A percentile compares a stretch with the other conserved stretches of the same genome.
These are phyloP conservation scores for Cirrhinus mrigala DNA, from an alignment of 2,797 vertebrate genomes.

Conservation along the genomic window DNA sequence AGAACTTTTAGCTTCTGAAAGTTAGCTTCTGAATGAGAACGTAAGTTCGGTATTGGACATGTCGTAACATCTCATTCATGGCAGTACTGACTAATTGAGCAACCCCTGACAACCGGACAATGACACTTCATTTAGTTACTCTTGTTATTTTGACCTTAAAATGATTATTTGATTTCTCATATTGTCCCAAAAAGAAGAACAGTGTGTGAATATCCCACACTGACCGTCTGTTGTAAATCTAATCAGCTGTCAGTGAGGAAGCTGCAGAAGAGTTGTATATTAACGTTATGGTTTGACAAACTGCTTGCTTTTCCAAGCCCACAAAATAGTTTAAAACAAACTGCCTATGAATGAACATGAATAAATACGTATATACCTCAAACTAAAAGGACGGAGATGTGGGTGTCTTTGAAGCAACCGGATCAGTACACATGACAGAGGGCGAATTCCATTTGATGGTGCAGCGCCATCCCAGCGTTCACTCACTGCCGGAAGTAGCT, in stretches of 20 bases:
- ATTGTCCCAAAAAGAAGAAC: neutral
- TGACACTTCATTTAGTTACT: neutral
- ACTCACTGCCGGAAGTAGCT: conserved; percentile 31
- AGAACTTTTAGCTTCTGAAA: no score
- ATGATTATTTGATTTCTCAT: neutral
- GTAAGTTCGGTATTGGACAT: no score
- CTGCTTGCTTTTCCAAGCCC: neutral
- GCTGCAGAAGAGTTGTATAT: neutral
- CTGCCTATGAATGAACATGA: neutral
- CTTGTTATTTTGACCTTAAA: neutral
- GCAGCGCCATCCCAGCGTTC: conserved; percentile 23
- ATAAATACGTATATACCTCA: conserved; percentile 47
- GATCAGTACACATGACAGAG: conserved; percentile 43
- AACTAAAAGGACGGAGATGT: conserved; percentile 19
- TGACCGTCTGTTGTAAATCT: neutral
- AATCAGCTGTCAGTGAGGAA: conserved; percentile 9
- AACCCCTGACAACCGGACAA: neutral
- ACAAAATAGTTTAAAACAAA: neutral
- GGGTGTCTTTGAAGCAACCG: conserved; percentile 3
- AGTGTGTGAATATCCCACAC: neutral
- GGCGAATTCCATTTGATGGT: conserved; percentile 47
- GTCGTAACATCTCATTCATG: neutral
- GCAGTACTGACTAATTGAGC: neutral
- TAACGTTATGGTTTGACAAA: neutral
- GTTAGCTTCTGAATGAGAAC: neutral